phyloP scores from a whole-genome alignment of 35 echinoderm and acorn worm species.

The Heliocidaris tuberculata region DNA sequence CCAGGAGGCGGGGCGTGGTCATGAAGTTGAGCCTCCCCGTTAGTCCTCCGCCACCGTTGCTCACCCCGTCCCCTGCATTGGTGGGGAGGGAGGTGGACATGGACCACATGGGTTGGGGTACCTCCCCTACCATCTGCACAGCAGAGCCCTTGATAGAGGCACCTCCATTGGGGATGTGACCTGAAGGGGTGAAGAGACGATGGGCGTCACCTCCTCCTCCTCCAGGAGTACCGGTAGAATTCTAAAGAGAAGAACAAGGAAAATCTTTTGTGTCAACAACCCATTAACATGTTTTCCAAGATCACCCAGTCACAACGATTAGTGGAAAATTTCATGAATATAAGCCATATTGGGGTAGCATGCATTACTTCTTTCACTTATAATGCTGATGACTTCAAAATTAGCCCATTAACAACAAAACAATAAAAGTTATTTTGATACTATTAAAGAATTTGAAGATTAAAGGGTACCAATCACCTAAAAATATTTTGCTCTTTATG shows the following conservation, averaged over 20 bases:
- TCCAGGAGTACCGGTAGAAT: constrained; percentile 5
- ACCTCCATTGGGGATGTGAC: constrained; percentile 28
- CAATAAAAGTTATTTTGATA: no score
- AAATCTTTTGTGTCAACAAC: background rate
- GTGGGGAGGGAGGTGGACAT: constrained; percentile 76
- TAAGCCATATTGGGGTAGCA: no score
- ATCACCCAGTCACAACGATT: background rate
- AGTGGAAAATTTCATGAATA: background rate
- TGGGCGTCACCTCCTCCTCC: constrained; percentile 13
- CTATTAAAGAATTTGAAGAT: no score
- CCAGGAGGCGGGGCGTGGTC: constrained; percentile 85
- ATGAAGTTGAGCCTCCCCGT: constrained; percentile 49
- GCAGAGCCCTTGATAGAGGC: constrained; percentile 76
- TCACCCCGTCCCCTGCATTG: background rate
- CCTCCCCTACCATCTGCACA: constrained; percentile 70
- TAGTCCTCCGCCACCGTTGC: background rate
- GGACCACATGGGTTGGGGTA: constrained; percentile 90
- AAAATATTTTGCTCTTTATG: no score
- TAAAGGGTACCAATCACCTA: no score
- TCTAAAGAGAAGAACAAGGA: background rate
- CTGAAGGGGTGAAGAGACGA: background rate
- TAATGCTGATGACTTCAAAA: no score
- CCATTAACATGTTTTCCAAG: background rate
- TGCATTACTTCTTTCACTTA: no score
- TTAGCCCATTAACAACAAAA: no score